Evolutionary conservation across 30 jellyfish, hydroid and myxozoan genomes (phyloP).

Genomic region (Aurelia coerulea): DNA sequence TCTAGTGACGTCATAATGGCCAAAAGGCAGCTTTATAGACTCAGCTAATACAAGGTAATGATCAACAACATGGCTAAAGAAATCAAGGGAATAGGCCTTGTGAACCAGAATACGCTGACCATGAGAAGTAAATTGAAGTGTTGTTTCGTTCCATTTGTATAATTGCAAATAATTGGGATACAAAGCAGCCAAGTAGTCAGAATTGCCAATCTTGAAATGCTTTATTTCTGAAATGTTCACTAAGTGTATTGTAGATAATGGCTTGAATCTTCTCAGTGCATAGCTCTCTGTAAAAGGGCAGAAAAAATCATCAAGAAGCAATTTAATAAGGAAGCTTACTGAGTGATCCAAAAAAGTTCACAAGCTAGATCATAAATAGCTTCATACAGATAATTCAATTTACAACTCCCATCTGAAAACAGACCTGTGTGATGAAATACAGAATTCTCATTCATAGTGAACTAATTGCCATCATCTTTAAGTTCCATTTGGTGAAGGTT

Average conservation of each 20-base stretch:
- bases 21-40: conserved; percentile 7
- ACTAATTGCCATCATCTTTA: no score
- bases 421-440: background rate
- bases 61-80: conserved; percentile 27
- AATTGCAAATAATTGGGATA: conserved; percentile 8
- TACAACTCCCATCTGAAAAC: background rate
- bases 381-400: no score
- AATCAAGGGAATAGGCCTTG: conserved; percentile 64
- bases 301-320: background rate
- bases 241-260: conserved; percentile 3
- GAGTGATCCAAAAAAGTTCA: no score
- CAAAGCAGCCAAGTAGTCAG: conserved; percentile 48
- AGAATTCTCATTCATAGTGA: no score
- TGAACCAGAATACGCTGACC: conserved; percentile 48
- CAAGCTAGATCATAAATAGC: no score
- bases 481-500: no score
- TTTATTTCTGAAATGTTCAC: conserved; percentile 21
- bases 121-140: conserved; percentile 22
- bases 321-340: background rate
- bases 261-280: conserved; percentile 51
- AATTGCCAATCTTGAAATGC: conserved; percentile 34
- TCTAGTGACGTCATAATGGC: conserved; percentile 48
- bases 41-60: conserved; percentile 72
- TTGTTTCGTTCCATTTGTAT: conserved; percentile 67
- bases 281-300: conserved; percentile 50